Evolutionary conservation across 2,888 invertebrate genomes (phyloP).

Genomic region (Gymnoscelis rufifasciata): DNA sequence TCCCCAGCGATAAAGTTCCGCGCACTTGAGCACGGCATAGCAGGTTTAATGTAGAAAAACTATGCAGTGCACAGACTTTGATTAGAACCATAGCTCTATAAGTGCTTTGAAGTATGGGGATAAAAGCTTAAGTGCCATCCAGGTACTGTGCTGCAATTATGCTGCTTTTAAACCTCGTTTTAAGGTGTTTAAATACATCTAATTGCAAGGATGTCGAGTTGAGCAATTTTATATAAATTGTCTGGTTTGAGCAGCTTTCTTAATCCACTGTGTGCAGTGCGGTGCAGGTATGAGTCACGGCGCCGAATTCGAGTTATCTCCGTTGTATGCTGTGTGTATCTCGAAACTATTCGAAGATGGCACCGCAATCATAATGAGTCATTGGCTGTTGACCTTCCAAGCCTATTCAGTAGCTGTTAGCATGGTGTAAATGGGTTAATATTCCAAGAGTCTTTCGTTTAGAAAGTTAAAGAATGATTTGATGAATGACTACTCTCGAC

Average conservation of each 20-base stretch:
- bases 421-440: slow-evolving; percentile 29
- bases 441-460: slow-evolving; percentile 20
- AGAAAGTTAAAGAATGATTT: slow-evolving; percentile 7
- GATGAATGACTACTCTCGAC: slow-evolving; percentile 3
- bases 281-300: slow-evolving; percentile 26
- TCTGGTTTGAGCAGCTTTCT: slow-evolving; percentile 14
- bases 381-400: slow-evolving; percentile 52
- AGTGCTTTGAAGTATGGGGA: slow-evolving; percentile 28
- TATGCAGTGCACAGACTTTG: slow-evolving; percentile 25
- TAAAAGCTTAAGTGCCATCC: slow-evolving; percentile 26
- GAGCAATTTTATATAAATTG: slow-evolving; percentile 13
- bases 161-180: slow-evolving; percentile 20
- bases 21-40: slow-evolving; percentile 53
- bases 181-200: slow-evolving; percentile 17
- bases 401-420: slow-evolving; percentile 31
- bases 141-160: slow-evolving; percentile 26
- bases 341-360: slow-evolving; percentile 36
- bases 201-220: slow-evolving; percentile 12
- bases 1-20: slow-evolving; percentile 43
- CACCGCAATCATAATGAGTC: slow-evolving; percentile 43
- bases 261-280: slow-evolving; percentile 8
- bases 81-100: slow-evolving; percentile 28
- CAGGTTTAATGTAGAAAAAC: slow-evolving; percentile 24
- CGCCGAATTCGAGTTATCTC: slow-evolving; percentile 32
- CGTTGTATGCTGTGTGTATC: slow-evolving; percentile 1